Base-by-base conservation (phyloP, 1,140 invertebrate species). In the Drosophila hydei region DNA sequence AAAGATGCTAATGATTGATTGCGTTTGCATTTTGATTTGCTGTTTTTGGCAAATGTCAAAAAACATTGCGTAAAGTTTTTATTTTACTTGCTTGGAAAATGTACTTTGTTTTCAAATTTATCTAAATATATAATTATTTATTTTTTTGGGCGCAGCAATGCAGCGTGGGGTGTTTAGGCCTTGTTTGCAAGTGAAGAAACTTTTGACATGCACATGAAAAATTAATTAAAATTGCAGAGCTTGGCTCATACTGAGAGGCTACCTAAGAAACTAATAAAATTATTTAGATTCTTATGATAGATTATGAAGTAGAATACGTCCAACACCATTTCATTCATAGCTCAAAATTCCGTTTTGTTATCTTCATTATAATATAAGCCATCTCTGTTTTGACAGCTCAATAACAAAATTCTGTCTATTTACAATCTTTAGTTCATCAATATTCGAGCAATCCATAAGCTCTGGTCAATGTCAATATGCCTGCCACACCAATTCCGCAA, bases 1-100 rank as follows among this genome's bases (percentile, higher is more conserved):
- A 77, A 74, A 83, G 70, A 83, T 81, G 79, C 71, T 81, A 78
- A 78, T 83, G 64, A 81, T 81, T 78, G 75, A 81, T 81, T 81
- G 71, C 79, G 79, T 60, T 83, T 81, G 74, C 70, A 83, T 65
- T 75, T 74, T 42, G 47, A 75, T 74, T 74, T 43, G 18, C 23
- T 38, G n/a, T 45, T 63, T 58, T 67, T 47, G 61, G 58, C 60
- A 81, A 81, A 81, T 81, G 79, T 78, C 79, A 81, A 78, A 63
- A 61, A 59, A 47, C 47, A 48, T 81, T 81, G 79, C 79, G 75
- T 83, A 67, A 65, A 67, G 21, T 61, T 73, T 68, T 70, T 42
- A n/a, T 42, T 51, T 42, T 2, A 42, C 38, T 59, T 72, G 55
- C 11, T 40, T 58, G 56, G 8, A 33, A 51, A 55, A 38, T 77